Evolutionary conservation across 2,888 invertebrate species (phyloP).

Genomic region (Agrotis puta): DNA sequence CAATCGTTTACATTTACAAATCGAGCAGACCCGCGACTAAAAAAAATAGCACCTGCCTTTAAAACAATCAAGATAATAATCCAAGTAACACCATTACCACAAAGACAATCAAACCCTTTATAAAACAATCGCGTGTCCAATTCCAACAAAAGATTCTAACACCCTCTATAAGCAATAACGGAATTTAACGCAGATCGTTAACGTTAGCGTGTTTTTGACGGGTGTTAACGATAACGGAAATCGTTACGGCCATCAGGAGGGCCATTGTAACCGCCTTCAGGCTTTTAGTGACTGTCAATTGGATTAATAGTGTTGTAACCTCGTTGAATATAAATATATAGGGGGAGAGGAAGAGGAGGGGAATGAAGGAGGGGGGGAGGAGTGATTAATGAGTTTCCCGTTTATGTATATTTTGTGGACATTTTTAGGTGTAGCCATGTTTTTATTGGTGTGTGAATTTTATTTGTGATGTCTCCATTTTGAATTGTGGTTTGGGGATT

Average conservation of each 20-base stretch:
- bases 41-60: too few relatives aligned
- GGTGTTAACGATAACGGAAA: conserved; percentile 67
- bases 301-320: conserved; percentile 67
- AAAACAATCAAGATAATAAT: not conserved
- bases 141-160: conserved; percentile 52
- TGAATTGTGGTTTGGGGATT: conserved; percentile 33
- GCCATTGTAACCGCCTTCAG: conserved; percentile 62
- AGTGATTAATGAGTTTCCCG: conserved; percentile 49
- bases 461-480: conserved; percentile 36
- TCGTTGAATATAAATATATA: conserved; percentile 56
- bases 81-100: not conserved
- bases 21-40: too few relatives aligned
- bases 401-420: conserved; percentile 45
- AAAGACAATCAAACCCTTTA: conserved; percentile 15
- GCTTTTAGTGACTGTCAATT: conserved; percentile 69
- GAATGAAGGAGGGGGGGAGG: not conserved
- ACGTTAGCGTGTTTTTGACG: conserved; percentile 65
- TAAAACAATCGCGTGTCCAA: conserved; percentile 43
- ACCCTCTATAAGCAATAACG: conserved; percentile 52
- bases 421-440: conserved; percentile 44
- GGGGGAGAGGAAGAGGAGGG: not conserved
- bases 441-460: conserved; percentile 48
- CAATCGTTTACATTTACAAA: too few relatives aligned
- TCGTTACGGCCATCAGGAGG: conserved; percentile 59
- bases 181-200: conserved; percentile 63